Conservation (phyloP, 2,888 invertebrate genomes). For the Idaea biselata region DNA sequence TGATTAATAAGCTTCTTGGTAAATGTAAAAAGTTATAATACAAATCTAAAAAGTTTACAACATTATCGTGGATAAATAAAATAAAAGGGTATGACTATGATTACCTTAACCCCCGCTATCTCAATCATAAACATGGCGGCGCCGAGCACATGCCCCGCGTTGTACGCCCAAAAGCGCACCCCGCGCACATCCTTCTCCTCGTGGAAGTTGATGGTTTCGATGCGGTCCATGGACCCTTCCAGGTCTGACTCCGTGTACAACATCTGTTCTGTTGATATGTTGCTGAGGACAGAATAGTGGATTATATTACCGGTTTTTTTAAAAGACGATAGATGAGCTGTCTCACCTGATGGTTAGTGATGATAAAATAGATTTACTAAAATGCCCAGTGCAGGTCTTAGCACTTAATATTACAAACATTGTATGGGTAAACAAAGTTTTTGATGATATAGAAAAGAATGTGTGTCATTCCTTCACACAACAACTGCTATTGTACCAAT, state of each 20-base stretch:
- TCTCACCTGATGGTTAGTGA: too few relatives aligned
- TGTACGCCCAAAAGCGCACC: slow-evolving; percentile 98
- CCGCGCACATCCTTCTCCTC: slow-evolving; percentile 99
- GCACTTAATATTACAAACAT: too few relatives aligned
- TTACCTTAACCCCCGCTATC: slow-evolving; percentile 96
- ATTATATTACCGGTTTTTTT: not conserved
- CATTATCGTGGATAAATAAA: too few relatives aligned
- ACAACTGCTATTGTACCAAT: too few relatives aligned
- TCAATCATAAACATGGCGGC: slow-evolving; percentile 99
- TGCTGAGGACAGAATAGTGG: slow-evolving; percentile 79
- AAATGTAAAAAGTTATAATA: not conserved
- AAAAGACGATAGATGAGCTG: too few relatives aligned
- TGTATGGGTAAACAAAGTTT: too few relatives aligned
- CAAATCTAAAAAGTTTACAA: too few relatives aligned
- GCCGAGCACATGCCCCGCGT: slow-evolving; percentile 98
- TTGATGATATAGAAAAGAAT: too few relatives aligned
- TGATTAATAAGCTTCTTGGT: not conserved
- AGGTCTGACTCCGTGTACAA: slow-evolving; percentile 98
- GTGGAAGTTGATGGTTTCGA: slow-evolving; percentile 98
- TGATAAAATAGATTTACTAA: too few relatives aligned
- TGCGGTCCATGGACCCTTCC: slow-evolving; percentile 98
- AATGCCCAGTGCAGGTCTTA: too few relatives aligned
- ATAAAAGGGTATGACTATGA: too few relatives aligned
- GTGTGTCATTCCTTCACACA: too few relatives aligned
- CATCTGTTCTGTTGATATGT: slow-evolving; percentile 98